A percentile compares a stretch with the other conserved stretches of the same genome.
phyloP scores from a whole-genome alignment of 2,113 vertebrate genomes.

The Rhagologus leucostigma region DNA sequence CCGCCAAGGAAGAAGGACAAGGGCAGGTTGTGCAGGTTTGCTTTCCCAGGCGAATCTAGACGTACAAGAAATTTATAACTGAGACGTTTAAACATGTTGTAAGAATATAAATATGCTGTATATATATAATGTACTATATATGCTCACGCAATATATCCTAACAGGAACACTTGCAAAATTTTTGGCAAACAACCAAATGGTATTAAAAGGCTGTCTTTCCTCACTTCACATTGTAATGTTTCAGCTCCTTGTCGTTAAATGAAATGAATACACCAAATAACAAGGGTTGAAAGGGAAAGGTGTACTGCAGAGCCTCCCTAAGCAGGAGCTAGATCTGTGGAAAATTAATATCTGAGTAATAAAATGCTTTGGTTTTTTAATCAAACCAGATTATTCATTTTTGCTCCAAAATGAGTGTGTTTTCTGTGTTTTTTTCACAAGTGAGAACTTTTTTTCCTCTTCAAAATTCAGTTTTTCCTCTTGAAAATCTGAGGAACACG shows the following conservation, averaged over 20 bases:
- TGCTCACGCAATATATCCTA: not conserved
- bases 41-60: constrained; percentile 1
- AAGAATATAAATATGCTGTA: not conserved
- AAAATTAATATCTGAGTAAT: not conserved
- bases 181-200: not conserved
- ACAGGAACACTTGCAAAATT: not conserved
- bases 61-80: not conserved
- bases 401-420: not conserved
- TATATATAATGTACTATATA: not conserved
- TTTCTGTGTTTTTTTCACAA: not conserved
- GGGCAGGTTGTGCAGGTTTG: not conserved
- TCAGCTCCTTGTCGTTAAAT: not conserved
- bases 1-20: not conserved
- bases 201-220: not conserved
- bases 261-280: not conserved
- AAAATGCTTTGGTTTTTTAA: not conserved
- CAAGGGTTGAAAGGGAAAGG: not conserved
- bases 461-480: not conserved
- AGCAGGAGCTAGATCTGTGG: not conserved
- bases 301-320: not conserved
- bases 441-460: not conserved
- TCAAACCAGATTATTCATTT: not conserved
- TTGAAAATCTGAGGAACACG: not conserved
- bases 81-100: constrained; percentile 8
- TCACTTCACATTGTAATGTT: not conserved